Conservation (phyloP, 1,140 invertebrate genomes). For the Heliconius nattereri region DNA sequence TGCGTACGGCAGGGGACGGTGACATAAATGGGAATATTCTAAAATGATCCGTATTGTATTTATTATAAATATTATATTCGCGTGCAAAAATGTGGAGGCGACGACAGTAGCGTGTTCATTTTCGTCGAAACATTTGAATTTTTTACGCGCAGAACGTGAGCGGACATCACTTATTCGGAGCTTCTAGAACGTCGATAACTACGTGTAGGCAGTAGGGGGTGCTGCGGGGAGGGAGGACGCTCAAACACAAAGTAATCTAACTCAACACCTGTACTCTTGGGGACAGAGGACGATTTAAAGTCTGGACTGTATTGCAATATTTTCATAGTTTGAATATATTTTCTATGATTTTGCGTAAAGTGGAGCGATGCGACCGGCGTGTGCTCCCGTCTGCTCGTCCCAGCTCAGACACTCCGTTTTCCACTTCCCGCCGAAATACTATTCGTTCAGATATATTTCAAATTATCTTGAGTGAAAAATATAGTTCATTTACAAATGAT, state of each 20-base stretch:
- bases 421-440: too few species aligned
- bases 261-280: too few species aligned
- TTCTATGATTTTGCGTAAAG: too few species aligned
- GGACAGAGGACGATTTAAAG: too few species aligned
- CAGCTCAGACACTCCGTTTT: too few species aligned
- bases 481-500: background rate
- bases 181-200: constrained; percentile 9
- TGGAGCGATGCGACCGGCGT: too few species aligned
- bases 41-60: background rate
- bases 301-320: too few species aligned
- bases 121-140: constrained; percentile 28
- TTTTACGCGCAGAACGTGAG: constrained; percentile 32
- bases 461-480: background rate
- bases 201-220: background rate
- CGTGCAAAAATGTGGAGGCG: background rate
- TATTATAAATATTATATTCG: background rate
- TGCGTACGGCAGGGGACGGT: constrained; percentile 13
- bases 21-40: background rate
- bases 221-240: too few species aligned
- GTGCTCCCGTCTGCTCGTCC: too few species aligned
- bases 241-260: too few species aligned
- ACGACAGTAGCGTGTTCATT: background rate
- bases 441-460: too few species aligned
- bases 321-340: too few species aligned
- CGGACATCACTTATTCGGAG: constrained; percentile 27